These are phyloP conservation scores for Apotomis turbidana DNA, from an alignment of 2,888 invertebrate genomes.

Conservation along the genomic window DNA sequence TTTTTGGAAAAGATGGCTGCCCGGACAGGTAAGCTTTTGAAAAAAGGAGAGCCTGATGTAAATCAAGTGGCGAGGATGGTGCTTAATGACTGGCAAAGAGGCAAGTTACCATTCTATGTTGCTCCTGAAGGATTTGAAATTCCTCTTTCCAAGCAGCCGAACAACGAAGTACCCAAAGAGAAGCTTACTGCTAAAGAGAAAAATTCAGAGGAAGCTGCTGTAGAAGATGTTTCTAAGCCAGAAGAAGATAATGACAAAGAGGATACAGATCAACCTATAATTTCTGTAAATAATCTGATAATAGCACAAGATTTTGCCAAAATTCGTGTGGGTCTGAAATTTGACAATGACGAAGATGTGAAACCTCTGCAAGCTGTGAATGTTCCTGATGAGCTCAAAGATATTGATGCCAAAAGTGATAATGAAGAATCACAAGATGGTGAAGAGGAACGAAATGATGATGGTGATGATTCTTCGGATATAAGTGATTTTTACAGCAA, in stretches of 20 bases:
- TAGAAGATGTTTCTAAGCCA: constrained; percentile 59
- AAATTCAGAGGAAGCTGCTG: constrained; percentile 52
- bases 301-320: constrained; percentile 93
- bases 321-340: constrained; percentile 89
- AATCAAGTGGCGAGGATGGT: constrained; percentile 95
- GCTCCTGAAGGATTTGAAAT: constrained; percentile 92
- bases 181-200: constrained; percentile 51
- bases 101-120: constrained; percentile 97
- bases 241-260: constrained; percentile 53
- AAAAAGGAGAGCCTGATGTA: constrained; percentile 98
- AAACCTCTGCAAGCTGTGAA: constrained; percentile 83
- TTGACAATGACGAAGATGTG: constrained; percentile 85
- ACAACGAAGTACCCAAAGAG: constrained; percentile 53
- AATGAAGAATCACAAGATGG: constrained; percentile 56
- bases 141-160: constrained; percentile 81
- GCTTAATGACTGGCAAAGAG: constrained; percentile 99
- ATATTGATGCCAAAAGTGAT: constrained; percentile 72
- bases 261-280: constrained; percentile 59
- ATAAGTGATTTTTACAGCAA: constrained; percentile 88
- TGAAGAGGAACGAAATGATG: constrained; percentile 60
- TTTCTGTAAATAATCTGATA: constrained; percentile 74
- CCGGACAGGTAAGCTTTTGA: constrained; percentile 94
- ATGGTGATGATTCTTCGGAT: constrained; percentile 84
- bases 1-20: constrained; percentile 96
- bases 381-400: constrained; percentile 70